Evolutionary conservation across 2,113 vertebrate species (phyloP), one percentile per base, ranked within the genome.

Genomic region (Rhinolophus ferrumequinum): DNA sequence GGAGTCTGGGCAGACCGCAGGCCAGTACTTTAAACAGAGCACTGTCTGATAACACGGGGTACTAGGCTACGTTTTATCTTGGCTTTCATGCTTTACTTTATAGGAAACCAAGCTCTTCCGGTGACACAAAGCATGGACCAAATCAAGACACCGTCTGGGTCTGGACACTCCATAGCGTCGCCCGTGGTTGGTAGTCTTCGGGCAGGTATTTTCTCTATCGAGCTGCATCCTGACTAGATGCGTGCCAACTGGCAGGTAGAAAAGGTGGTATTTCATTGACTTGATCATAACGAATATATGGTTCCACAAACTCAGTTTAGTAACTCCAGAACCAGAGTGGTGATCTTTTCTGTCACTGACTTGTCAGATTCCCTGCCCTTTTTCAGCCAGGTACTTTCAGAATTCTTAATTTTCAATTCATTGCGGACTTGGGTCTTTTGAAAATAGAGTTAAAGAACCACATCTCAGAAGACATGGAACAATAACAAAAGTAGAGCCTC

Each of bases 101-200:
- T 86, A 96, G 98, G 70, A 98, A 88, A 96, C 90, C 54, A 87
- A 89, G 28, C 85, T 50, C 77, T 97, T 95, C 82, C 79, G 76
- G 28, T 41, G 84, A 38, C 4, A 58, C 94, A 88, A 80, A 94
- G 54, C 73, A 83, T 85, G 93, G 52, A 92, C 96, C 44, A 21
- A 70, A 56, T 52, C 82, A 96, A 97, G 93, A 67, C 89, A 70
- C 83, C 88, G 56, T 44, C n/a, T 96, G 76, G 66, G 83, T 41
- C 38, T 38, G 5, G 67, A 87, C 35, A 76, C 94, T 73, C 30
- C 54, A 9, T 21, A 80, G 85, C 60, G 82, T 44, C 8, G 28
- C 70, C 35, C 67, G 6, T 8, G 3, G 67, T 83, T 89, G 24
- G 86, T 87, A 41, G 64, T 90, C 90, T 85, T 66, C 22, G 54